Conservation (phyloP, 2,113 vertebrate genomes). For the Zootoca vivipara region DNA sequence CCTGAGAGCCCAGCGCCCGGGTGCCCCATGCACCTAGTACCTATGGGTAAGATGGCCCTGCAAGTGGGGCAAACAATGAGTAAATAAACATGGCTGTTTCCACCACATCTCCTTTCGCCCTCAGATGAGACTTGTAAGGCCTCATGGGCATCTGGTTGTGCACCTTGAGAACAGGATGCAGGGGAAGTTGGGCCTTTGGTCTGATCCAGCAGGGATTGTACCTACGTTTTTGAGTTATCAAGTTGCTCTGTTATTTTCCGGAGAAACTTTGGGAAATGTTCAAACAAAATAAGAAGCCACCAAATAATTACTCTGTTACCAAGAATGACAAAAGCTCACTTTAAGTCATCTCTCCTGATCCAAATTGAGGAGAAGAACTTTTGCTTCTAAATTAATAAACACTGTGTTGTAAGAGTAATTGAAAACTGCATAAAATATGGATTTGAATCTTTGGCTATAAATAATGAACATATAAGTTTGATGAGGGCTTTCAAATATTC, state of each 20-base stretch:
- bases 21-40: too few relatives aligned
- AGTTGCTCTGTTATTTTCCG: not conserved
- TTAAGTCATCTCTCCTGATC: constrained; percentile 4
- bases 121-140: not conserved
- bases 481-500: constrained; percentile 42
- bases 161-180: not conserved
- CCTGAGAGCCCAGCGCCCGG: too few relatives aligned
- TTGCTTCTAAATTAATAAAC: constrained; percentile 60
- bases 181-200: not conserved
- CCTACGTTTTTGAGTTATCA: not conserved
- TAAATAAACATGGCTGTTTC: too few relatives aligned
- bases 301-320: not conserved
- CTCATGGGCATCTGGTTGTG: not conserved
- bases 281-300: not conserved
- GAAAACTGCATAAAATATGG: constrained; percentile 57
- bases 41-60: too few relatives aligned
- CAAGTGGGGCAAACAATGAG: too few relatives aligned
- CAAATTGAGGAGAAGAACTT: not conserved
- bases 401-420: constrained; percentile 44
- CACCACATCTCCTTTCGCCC: too few relatives aligned
- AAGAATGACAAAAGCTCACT: not conserved
- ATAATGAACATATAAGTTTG: constrained; percentile 42
- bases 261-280: not conserved
- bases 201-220: not conserved
- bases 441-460: constrained; percentile 38